Evolutionary conservation across 2,113 vertebrate genomes (phyloP), one percentile per base, ranked within the genome.

Genomic region (Tetraodon nigroviridis): DNA sequence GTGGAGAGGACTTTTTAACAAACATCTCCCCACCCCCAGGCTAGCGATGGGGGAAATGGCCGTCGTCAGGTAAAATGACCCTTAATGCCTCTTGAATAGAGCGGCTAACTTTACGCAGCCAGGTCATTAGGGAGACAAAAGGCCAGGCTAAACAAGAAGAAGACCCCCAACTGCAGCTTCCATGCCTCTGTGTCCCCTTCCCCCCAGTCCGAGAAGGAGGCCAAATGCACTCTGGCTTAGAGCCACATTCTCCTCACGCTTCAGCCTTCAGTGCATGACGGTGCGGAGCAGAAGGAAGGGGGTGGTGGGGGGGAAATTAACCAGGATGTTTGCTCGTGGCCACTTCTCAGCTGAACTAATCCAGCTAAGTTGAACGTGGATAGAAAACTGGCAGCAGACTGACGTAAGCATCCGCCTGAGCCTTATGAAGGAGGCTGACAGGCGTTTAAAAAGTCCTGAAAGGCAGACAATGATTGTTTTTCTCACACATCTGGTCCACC

Each of bases 71-170:
- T 85, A 84, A 87, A 86, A 83, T 79, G 65, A 88, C 65, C 77
- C 75, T 69, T 86, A 84, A 87, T 84, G 82, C 82, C 57, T 72
- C 47, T 67, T 83, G 76, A 79, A 85, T 65, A 51, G 60, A 80
- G 73, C 64, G 45, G 71, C 75, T 82, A 82, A 78, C 82, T 79
- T 84, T 84, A 83, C 74, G 52, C 63, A 27, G 66, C 68, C 68
- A 55, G 74, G 67, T 79, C 77, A 86, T 87, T 84, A 87, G 64
- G 58, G n/a, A 82, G 58, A 86, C 81, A 88, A 84, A 83, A 67
- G 77, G 78, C 21, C 41, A 64, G 67, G 54, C 75, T 51, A 78
- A 73, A 84, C 77, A 73, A 63, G 64, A 58, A 81, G 71, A 63
- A 79, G 37, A 69, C 60, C 72, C 68, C 72, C 75, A 78, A 44